Percentiles rank a stretch among this genome's conserved stretches.
phyloP scores from a whole-genome alignment of 2,888 invertebrate genomes.

The Dione juno region DNA sequence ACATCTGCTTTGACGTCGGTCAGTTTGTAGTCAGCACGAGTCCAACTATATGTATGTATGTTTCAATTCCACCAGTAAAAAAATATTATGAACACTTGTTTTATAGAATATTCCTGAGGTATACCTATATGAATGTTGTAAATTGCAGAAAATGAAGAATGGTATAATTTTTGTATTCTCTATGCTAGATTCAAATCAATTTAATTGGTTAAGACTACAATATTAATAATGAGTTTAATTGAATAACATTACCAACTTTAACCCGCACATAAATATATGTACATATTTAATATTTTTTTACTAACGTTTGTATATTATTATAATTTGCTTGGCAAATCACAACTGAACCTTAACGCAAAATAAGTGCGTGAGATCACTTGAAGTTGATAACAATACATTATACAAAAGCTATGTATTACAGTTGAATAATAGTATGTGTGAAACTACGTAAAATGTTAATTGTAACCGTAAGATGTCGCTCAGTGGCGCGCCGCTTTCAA shows the following conservation, averaged over 20 bases:
- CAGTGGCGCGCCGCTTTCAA: conserved; percentile 41
- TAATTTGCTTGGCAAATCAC: background rate
- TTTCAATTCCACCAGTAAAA: background rate
- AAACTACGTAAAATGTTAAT: conserved; percentile 38
- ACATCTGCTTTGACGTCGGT: background rate
- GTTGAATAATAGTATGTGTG: conserved; percentile 33
- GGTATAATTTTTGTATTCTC: too few species aligned
- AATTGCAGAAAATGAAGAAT: too few species aligned
- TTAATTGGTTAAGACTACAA: too few species aligned
- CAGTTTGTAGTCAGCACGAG: background rate
- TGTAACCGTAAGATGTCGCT: conserved; percentile 46
- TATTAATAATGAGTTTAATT: too few species aligned
- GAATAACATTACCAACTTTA: background rate
- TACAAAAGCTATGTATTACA: conserved; percentile 29
- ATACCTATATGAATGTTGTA: too few species aligned
- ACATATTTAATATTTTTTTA: background rate
- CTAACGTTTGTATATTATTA: background rate
- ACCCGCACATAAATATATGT: background rate
- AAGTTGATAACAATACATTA: conserved; percentile 23
- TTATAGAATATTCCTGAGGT: too few species aligned
- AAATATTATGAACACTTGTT: too few species aligned
- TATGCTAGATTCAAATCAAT: too few species aligned
- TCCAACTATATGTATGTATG: too few species aligned
- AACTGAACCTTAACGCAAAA: background rate
- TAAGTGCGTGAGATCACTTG: conserved; percentile 14